Evolutionary conservation across 2,113 vertebrate species (phyloP).

Genomic region (Numida meleagris): DNA sequence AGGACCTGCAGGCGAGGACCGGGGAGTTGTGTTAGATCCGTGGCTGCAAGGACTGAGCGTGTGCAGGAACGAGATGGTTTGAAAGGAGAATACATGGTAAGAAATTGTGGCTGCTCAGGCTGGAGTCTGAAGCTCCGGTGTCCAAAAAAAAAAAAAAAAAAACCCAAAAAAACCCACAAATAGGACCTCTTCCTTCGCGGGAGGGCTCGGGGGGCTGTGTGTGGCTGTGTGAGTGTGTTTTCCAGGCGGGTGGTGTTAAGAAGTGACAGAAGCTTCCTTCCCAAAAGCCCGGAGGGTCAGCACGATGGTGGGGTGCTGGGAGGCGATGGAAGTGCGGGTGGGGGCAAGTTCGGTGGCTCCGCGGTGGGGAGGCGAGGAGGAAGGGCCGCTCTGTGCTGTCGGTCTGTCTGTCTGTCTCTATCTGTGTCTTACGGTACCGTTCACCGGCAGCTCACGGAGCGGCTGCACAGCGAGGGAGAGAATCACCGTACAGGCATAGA

Average conservation of each 20-base stretch:
- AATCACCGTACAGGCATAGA: slow-evolving; percentile 44
- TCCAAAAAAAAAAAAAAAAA: neutral
- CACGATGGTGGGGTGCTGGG: neutral
- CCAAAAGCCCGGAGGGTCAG: slow-evolving; percentile 31
- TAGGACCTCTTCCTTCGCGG: neutral
- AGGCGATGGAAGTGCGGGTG: slow-evolving; percentile 14
- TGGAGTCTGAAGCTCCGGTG: slow-evolving; percentile 35
- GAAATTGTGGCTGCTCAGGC: slow-evolving; percentile 41
- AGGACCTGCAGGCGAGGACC: slow-evolving; percentile 62
- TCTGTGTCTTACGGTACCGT: slow-evolving; percentile 40
- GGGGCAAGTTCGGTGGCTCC: slow-evolving; percentile 61
- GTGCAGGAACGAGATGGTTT: slow-evolving; percentile 62
- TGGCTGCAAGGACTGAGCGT: slow-evolving; percentile 64
- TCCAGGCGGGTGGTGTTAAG: neutral
- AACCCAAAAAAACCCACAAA: neutral
- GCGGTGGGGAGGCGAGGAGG: slow-evolving; percentile 27
- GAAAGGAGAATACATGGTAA: slow-evolving; percentile 69
- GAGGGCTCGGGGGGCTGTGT: neutral
- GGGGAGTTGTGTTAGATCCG: slow-evolving; percentile 66
- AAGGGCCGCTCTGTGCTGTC: slow-evolving; percentile 31
- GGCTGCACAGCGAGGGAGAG: slow-evolving; percentile 4
- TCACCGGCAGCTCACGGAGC: slow-evolving; percentile 18
- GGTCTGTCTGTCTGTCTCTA: neutral
- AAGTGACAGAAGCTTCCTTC: slow-evolving; percentile 45
- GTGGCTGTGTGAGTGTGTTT: neutral